Conservation (phyloP, 2,113 vertebrate genomes). For the Labeo rohita region DNA sequence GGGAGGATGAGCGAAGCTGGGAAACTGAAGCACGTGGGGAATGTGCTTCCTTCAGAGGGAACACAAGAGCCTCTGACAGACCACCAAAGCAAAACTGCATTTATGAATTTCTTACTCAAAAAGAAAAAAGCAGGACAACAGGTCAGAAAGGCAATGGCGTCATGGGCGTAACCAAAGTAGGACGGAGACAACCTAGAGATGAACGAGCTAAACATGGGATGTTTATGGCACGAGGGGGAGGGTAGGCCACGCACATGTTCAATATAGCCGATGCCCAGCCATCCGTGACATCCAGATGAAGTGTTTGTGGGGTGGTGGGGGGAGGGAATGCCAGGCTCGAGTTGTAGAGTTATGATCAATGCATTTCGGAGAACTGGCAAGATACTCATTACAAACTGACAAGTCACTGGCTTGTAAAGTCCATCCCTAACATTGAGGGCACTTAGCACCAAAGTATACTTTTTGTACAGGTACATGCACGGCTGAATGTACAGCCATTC, state of each 20-base stretch:
- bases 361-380: background rate
- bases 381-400: background rate
- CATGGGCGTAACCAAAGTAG: background rate
- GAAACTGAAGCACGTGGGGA: background rate
- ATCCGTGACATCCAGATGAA: slow-evolving; percentile 35
- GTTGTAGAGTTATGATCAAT: background rate
- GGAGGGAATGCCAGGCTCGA: background rate
- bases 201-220: background rate
- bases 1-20: background rate
- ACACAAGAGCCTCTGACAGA: background rate
- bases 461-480: no score
- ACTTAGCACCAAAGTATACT: background rate
- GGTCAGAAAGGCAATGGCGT: background rate
- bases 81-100: background rate
- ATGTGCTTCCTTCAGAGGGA: background rate
- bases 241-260: background rate
- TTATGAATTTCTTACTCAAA: background rate
- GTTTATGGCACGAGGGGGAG: background rate
- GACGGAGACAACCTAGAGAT: background rate
- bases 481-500: no score
- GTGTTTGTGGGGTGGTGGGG: background rate
- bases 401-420: background rate
- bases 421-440: background rate
- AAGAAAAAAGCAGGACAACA: background rate
- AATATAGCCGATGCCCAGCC: background rate